phyloP scores from a whole-genome alignment of 2,113 vertebrate species.

The Propithecus coquereli region DNA sequence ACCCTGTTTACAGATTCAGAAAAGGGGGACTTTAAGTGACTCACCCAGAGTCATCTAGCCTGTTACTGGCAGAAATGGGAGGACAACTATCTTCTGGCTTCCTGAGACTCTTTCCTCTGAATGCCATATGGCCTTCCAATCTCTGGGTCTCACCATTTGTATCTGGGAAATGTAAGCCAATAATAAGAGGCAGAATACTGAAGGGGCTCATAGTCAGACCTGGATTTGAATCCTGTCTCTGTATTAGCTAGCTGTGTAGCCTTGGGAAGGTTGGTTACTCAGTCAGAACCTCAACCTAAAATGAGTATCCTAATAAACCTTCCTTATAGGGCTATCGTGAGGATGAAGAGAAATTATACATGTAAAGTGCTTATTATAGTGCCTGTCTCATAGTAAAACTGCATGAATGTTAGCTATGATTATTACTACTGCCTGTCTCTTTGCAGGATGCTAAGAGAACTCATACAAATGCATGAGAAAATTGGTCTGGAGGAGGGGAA shows the following conservation, averaged over 20 bases:
- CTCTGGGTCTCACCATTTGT: not conserved
- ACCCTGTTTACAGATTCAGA: slow-evolving; percentile 47
- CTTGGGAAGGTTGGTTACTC: not conserved
- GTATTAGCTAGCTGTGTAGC: not conserved
- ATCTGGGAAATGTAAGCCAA: not conserved
- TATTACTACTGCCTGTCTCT: slow-evolving; percentile 58
- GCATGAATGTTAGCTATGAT: slow-evolving; percentile 52
- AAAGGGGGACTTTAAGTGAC: slow-evolving; percentile 26
- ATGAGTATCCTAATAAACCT: slow-evolving; percentile 24
- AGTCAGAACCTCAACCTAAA: slow-evolving; percentile 39
- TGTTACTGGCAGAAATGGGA: slow-evolving; percentile 40
- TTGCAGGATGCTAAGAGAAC: slow-evolving; percentile 21
- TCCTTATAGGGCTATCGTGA: not conserved
- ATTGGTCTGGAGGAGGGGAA: slow-evolving; percentile 48
- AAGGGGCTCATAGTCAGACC: not conserved
- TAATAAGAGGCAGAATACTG: not conserved
- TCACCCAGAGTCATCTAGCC: not conserved
- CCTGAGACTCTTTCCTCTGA: slow-evolving; percentile 9
- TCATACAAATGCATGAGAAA: slow-evolving; percentile 70
- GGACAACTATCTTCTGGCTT: slow-evolving; percentile 34
- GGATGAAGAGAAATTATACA: slow-evolving; percentile 48
- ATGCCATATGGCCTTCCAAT: not conserved
- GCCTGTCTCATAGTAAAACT: slow-evolving; percentile 61
- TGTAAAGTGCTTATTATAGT: slow-evolving; percentile 52
- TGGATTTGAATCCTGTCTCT: slow-evolving; percentile 8